Base-by-base conservation (phyloP, 92 coral and sea anemone genomes). In the Actinostola sp. region DNA sequence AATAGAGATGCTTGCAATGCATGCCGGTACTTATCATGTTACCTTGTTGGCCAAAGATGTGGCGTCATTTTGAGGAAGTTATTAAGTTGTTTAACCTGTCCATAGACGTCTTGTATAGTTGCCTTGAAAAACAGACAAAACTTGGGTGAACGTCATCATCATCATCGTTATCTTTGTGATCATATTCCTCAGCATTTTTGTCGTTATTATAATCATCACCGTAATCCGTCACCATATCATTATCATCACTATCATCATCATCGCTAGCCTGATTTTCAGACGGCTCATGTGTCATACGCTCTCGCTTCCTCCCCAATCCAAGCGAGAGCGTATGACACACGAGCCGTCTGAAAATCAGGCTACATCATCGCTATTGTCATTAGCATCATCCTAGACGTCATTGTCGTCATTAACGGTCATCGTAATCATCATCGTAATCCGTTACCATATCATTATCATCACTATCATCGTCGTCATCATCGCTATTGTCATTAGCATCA, bases 21-120 rank as follows among this genome's bases (percentile, higher is more conserved):
- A 36, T n/a, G n/a, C n/a, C 42, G 42, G 42, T 36, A 36, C 42
- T 36, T 36, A 36, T 11, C n/a, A n/a, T n/a, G n/a, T 14, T 75
- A 75, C 81, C 81, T 75, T 66, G 27, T 75, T 75, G 63, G 73
- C 72, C 35, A 75, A 13, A 13, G 42, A 17, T 33, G 64, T 20
- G 3, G 81, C 81, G 5, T 66, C 69, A 8, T 51, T 63, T 6
- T 34, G 38, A 10, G 64, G 52, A 28, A 75, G 64, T n/a, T n/a
- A n/a, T n/a, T n/a, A n/a, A n/a, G 2, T 9, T 38, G 15, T 75
- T 73, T 3, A 75, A 44, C 24, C 35, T 58, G 43, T 75, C 24
- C 1, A 34, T 14, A 12, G 15, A 42, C 12, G 49, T 41, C n/a
- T 19, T 4, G 55, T 42, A 25, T 17, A 4, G 42, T 36, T 36